These are phyloP conservation scores for Zaprionus bogoriensis DNA, from an alignment of 2,888 invertebrate genomes.

Conservation along the genomic window DNA sequence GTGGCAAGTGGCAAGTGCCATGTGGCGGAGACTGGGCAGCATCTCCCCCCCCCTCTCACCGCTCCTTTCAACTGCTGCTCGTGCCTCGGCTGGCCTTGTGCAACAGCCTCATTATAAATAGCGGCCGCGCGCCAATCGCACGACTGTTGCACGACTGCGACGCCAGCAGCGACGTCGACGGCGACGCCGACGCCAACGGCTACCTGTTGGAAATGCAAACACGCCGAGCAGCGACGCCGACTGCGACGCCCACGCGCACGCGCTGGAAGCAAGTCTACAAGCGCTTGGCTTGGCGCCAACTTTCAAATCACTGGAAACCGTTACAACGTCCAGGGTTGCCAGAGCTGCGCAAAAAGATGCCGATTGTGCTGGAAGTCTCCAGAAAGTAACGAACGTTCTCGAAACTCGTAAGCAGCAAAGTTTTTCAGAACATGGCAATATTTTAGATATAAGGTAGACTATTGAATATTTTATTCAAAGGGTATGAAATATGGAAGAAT, in stretches of 20 bases:
- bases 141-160: constrained; percentile 69
- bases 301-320: constrained; percentile 1
- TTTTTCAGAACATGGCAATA: too few relatives aligned
- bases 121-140: constrained; percentile 27
- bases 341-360: too few relatives aligned
- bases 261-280: constrained; percentile 70
- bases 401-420: too few relatives aligned
- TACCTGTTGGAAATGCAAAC: constrained; percentile 77
- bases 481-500: too few relatives aligned
- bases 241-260: constrained; percentile 46
- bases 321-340: too few relatives aligned
- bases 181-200: constrained; percentile 40
- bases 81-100: constrained; percentile 37
- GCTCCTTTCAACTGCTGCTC: constrained; percentile 3
- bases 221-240: constrained; percentile 34
- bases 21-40: constrained; percentile 13
- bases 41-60: neutral
- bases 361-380: too few relatives aligned
- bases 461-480: too few relatives aligned
- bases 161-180: constrained; percentile 16
- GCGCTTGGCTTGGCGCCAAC: neutral
- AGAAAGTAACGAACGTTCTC: too few relatives aligned
- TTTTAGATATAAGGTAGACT: too few relatives aligned
- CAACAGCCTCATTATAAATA: constrained; percentile 63
- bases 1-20: constrained; percentile 26